phyloP scores from a whole-genome alignment of 2,888 invertebrate species.

The Adineta ricciae region DNA sequence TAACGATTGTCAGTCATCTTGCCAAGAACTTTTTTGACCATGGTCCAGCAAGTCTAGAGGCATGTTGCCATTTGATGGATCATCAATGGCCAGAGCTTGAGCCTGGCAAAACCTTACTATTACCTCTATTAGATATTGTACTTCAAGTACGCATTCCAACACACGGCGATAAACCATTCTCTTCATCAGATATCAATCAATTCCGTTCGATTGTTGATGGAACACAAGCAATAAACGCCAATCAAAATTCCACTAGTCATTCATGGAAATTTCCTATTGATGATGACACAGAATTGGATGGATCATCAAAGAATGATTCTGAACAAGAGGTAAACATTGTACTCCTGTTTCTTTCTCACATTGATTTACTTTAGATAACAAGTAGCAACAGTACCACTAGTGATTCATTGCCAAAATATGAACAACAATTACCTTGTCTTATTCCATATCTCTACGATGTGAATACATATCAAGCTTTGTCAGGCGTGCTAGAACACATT shows the following conservation, averaged over 20 bases:
- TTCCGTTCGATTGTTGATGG: neutral
- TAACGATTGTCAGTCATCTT: constrained; percentile 71
- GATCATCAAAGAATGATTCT: neutral
- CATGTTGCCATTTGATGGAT: constrained; percentile 13
- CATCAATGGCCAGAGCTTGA: constrained; percentile 6
- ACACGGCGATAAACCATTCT: constrained; percentile 19
- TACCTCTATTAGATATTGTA: neutral
- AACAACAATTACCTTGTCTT: neutral
- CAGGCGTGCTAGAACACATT: constrained; percentile 58
- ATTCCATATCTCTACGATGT: constrained; percentile 12
- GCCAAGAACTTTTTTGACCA: constrained; percentile 88
- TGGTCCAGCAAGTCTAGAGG: constrained; percentile 53
- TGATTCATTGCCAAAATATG: neutral
- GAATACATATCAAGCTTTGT: constrained; percentile 6
- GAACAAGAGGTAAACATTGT: neutral
- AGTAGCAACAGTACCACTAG: neutral
- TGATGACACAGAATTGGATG: neutral
- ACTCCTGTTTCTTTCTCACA: neutral
- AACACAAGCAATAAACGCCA: neutral
- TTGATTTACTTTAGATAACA: neutral
- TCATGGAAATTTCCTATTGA: neutral
- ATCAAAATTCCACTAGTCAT: neutral
- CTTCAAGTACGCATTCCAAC: neutral
- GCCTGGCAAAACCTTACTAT: neutral
- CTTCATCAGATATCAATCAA: neutral